phyloP scores from a whole-genome alignment of 2,888 invertebrate genomes.

The Pelosia muscerda region DNA sequence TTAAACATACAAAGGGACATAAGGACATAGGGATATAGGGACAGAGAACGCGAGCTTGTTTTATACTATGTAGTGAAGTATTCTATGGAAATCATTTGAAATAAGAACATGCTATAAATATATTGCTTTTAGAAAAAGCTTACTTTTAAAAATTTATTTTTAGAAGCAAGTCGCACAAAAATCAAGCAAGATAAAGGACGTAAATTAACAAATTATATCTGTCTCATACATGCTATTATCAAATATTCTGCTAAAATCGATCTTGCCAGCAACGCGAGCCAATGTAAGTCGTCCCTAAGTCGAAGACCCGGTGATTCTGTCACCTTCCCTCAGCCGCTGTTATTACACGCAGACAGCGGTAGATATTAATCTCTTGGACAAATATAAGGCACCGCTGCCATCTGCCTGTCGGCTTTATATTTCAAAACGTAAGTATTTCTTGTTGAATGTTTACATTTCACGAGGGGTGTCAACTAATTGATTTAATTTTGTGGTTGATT shows the following conservation, averaged over 20 bases:
- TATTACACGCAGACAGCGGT: constrained; percentile 60
- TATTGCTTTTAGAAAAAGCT: no score
- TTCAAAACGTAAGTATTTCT: constrained; percentile 22
- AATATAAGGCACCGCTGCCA: constrained; percentile 68
- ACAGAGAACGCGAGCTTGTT: no score
- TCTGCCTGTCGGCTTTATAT: constrained; percentile 51
- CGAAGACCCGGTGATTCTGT: constrained; percentile 42
- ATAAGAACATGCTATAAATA: no score
- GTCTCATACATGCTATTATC: constrained; percentile 25
- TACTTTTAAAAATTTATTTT: no score
- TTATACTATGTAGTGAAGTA: no score
- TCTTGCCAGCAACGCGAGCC: constrained; percentile 20
- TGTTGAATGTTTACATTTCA: constrained; percentile 49
- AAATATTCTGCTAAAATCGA: constrained; percentile 43
- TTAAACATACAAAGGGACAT: no score
- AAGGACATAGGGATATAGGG: no score
- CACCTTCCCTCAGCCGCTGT: constrained; percentile 43
- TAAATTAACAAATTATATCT: constrained; percentile 35
- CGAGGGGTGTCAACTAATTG: constrained; percentile 58
- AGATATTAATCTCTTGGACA: constrained; percentile 75
- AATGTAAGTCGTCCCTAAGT: constrained; percentile 28
- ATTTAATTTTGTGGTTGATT: constrained; percentile 55
- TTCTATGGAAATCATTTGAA: no score
- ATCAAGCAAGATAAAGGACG: not conserved
- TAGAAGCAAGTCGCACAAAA: not conserved